Percentiles rank a stretch among this genome's conserved stretches.
phyloP scores from a whole-genome alignment of 2,113 vertebrate genomes.

The Ovis aries region ARS-UI_Ramb_v3.0 NC_056055.1:5715501-5716000 shows the following conservation, averaged over 20 bases:
- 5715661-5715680: neutral
- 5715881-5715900: neutral
- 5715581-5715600: neutral
- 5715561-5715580: neutral
- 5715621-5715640: fast-evolving
- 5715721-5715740: neutral
- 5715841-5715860: neutral
- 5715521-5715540: neutral
- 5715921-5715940: neutral
- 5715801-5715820: neutral
- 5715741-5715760: neutral
- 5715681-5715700: neutral
- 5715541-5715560: neutral
- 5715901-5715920: neutral
- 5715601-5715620: neutral
- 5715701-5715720: neutral
- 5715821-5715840: neutral
- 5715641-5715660: neutral
- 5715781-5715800: neutral
- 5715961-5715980: neutral
- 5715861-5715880: neutral
- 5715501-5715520: neutral
- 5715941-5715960: neutral
- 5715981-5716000: neutral
- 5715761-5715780: neutral